These are phyloP conservation scores for Cistogaster globosa DNA, from an alignment of 2,888 invertebrate species.

Conservation along the genomic window DNA sequence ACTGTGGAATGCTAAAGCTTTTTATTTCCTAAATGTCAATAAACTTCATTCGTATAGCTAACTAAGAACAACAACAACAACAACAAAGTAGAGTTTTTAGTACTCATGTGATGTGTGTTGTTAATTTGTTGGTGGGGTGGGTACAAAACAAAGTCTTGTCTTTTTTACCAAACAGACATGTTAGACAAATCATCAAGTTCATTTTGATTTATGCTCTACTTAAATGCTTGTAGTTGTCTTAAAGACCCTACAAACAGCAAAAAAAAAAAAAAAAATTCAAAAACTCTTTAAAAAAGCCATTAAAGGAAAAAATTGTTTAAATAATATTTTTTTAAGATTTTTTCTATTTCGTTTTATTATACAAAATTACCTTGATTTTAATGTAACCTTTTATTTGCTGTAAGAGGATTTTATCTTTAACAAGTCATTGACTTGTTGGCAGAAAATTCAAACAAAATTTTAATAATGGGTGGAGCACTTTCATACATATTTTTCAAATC, in stretches of 20 bases:
- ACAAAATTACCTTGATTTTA: slow-evolving; percentile 51
- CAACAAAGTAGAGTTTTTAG: too few relatives aligned
- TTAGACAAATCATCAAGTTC: slow-evolving; percentile 68
- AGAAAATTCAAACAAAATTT: slow-evolving; percentile 28
- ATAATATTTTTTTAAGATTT: neutral
- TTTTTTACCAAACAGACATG: slow-evolving; percentile 32
- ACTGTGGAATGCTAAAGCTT: slow-evolving; percentile 8
- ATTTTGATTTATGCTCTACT: slow-evolving; percentile 71
- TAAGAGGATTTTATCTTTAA: neutral
- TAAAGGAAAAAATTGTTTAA: slow-evolving; percentile 15
- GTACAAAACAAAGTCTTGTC: neutral
- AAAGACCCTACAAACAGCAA: neutral
- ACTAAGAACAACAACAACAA: neutral
- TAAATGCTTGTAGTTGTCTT: slow-evolving; percentile 23
- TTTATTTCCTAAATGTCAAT: slow-evolving; percentile 51
- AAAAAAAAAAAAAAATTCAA: neutral
- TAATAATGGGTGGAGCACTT: slow-evolving; percentile 33
- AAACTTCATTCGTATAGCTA: slow-evolving; percentile 16
- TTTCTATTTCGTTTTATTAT: too few relatives aligned
- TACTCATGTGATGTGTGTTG: neutral
- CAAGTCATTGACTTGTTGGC: slow-evolving; percentile 51
- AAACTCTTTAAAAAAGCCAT: slow-evolving; percentile 15
- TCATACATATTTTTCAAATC: neutral
- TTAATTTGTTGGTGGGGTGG: slow-evolving; percentile 31
- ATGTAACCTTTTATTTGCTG: slow-evolving; percentile 42